These are phyloP conservation scores for Pterostichus madidus DNA, from an alignment of 2,888 invertebrate genomes.

Conservation along the genomic window DNA sequence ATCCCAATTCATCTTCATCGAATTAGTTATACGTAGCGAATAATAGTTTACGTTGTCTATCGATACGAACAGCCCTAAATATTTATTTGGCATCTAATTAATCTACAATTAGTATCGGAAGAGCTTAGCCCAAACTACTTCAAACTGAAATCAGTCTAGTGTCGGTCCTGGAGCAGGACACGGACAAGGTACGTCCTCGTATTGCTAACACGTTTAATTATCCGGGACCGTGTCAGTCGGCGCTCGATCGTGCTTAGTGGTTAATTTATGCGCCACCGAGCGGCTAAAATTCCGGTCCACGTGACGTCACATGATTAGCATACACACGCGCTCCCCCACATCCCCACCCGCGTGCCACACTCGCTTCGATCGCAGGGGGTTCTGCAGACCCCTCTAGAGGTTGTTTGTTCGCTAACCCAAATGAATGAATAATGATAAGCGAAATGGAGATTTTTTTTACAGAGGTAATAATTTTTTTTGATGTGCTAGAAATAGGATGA, in stretches of 20 bases:
- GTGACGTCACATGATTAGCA: slow-evolving; percentile 59
- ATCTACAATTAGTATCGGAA: not conserved
- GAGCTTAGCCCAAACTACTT: slow-evolving; percentile 10
- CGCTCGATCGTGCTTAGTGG: slow-evolving; percentile 71
- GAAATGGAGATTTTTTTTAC: too few species aligned
- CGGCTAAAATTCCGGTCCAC: slow-evolving; percentile 67
- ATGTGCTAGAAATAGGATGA: not conserved
- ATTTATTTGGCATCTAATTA: not conserved
- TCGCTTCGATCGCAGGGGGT: not conserved
- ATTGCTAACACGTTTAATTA: slow-evolving; percentile 60
- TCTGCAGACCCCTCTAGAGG: not conserved
- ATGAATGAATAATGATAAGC: slow-evolving; percentile 10
- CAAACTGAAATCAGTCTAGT: slow-evolving; percentile 7
- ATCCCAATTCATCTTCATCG: too few species aligned
- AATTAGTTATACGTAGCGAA: too few species aligned
- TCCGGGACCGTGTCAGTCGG: slow-evolving; percentile 50
- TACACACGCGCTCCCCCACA: slow-evolving; percentile 21
- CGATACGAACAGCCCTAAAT: too few species aligned
- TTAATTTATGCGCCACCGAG: slow-evolving; percentile 72
- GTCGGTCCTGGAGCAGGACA: not conserved
- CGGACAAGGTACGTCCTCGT: not conserved
- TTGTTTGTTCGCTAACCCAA: slow-evolving; percentile 1
- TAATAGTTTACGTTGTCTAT: too few species aligned
- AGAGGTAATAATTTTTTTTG: not conserved
- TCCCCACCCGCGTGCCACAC: too few species aligned